Base-by-base conservation (phyloP, 2,113 vertebrate species). In the Scolopax mira region DNA sequence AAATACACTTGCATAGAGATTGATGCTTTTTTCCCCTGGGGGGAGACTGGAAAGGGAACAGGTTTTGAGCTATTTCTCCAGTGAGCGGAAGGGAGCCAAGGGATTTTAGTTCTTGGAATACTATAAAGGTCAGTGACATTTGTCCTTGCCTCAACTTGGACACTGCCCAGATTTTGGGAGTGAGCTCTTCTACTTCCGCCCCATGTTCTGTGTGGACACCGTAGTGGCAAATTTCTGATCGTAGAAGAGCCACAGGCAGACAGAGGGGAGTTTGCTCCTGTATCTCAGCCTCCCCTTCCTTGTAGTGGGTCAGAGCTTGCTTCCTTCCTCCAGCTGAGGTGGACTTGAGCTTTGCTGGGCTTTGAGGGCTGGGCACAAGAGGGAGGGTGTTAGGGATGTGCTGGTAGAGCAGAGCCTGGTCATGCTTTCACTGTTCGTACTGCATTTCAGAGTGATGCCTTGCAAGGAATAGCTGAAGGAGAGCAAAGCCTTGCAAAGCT, bases 161-260 rank as follows among this genome's bases (percentile, higher is more conserved):
- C 0, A 3, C 12, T 89, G 37, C 18, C 46, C 65, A 93, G n/a
- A 37, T 92, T 89, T 90, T 85, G 61, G 18, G 51, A 69, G 44
- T 5, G 7, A 94, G 28, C 19, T 75, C 13, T 86, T 61, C 42
- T 75, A 18, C 51, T 93, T 89, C 61, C 3, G 0, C 23, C 21
- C 31, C 44, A 21, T 1, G 7, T 55, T 78, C 69, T 44, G 7
- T 0, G 2, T 1, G 3, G 66, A 72, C 2, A 1, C 16, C 0
- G 0, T 64, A 28, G 25, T 2, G 17, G 84, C 33, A 71, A 57
- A 66, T 64, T 51, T 52, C 39, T 1, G 3, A 51, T 33, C 1
- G 2, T 8, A 23, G 39, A 15, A 13, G 24, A 90, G 44, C 24
- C 33, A 48, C 0, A 1, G 21, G 23, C 1, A 2, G n/a, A 55